Percentiles rank a stretch among this genome's conserved stretches.
phyloP scores from a whole-genome alignment of 2,888 invertebrate species.

The Epinotia demarniana region DNA sequence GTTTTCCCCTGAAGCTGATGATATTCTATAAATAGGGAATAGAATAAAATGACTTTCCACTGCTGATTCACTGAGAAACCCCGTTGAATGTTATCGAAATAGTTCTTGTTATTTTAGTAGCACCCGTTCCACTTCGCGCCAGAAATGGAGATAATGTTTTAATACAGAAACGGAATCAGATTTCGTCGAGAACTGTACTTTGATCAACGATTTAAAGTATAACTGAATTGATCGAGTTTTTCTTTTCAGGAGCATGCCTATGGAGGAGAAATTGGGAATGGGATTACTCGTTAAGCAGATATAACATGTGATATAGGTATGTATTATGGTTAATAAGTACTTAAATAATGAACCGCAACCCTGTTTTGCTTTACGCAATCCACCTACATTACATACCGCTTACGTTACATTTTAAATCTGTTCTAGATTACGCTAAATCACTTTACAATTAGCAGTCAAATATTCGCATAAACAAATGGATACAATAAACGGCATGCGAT shows the following conservation, averaged over 20 bases:
- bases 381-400: conserved; percentile 3
- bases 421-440: conserved; percentile 25
- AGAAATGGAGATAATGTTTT: conserved; percentile 28
- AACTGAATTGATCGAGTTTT: neutral
- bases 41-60: conserved; percentile 23
- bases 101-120: conserved; percentile 34
- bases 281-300: neutral
- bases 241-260: neutral
- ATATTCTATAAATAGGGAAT: conserved; percentile 12
- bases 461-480: conserved; percentile 31
- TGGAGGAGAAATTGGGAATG: too few species aligned
- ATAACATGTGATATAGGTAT: too few species aligned
- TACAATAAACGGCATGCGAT: conserved; percentile 36
- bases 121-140: conserved; percentile 31
- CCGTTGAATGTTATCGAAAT: conserved; percentile 35
- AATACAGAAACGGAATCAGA: conserved; percentile 21
- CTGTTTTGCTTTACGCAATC: neutral
- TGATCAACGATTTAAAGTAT: neutral
- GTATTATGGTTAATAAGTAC: too few species aligned
- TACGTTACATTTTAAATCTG: conserved; percentile 8
- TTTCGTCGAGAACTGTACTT: conserved; percentile 2
- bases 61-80: neutral
- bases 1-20: neutral
- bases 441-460: conserved; percentile 32
- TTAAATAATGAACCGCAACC: too few species aligned